A percentile compares a stretch with the other conserved stretches of the same genome.
Conservation (phyloP, 1,140 invertebrate species). For the Neocloeon triangulifer region DNA sequence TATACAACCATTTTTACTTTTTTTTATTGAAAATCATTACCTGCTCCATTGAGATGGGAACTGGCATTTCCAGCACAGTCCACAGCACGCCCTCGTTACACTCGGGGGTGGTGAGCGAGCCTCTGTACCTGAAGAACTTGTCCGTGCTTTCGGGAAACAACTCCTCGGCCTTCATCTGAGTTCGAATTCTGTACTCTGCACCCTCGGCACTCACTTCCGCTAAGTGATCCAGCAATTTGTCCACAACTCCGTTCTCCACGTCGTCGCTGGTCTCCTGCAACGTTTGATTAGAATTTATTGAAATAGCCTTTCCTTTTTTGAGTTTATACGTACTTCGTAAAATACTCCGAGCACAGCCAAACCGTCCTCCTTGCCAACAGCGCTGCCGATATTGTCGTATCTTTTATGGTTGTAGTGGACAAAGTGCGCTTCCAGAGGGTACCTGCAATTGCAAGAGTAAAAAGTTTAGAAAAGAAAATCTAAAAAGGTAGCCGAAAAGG, state of each 20-base stretch:
- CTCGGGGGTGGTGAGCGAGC: constrained; percentile 49
- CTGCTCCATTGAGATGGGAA: constrained; percentile 30
- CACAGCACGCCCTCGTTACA: constrained; percentile 50
- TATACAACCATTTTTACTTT: too few species aligned
- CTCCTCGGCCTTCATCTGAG: constrained; percentile 16
- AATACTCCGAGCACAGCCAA: constrained; percentile 44
- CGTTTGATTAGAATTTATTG: constrained; percentile 5
- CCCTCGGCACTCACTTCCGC: constrained; percentile 13
- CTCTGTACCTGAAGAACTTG: constrained; percentile 39
- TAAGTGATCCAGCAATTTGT: constrained; percentile 20
- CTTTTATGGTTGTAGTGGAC: constrained; percentile 40
- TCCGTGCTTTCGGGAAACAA: constrained; percentile 26
- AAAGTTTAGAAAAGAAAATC: too few species aligned
- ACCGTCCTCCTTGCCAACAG: constrained; percentile 29
- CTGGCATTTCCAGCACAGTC: constrained; percentile 37
- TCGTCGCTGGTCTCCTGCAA: constrained; percentile 15
- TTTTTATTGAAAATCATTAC: constrained; percentile 16
- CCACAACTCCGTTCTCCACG: constrained; percentile 23
- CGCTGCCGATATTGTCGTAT: constrained; percentile 27
- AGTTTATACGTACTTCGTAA: constrained; percentile 29
- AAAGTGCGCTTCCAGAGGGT: constrained; percentile 37
- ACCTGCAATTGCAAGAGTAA: too few species aligned
- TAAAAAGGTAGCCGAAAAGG: too few species aligned
- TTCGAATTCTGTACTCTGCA: constrained; percentile 10
- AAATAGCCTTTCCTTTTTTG: constrained; percentile 11